Evolutionary conservation across 2,797 vertebrate genomes (phyloP), one percentile per base, ranked within the genome.

Genomic region (Oreonectes daqikongensis): DNA sequence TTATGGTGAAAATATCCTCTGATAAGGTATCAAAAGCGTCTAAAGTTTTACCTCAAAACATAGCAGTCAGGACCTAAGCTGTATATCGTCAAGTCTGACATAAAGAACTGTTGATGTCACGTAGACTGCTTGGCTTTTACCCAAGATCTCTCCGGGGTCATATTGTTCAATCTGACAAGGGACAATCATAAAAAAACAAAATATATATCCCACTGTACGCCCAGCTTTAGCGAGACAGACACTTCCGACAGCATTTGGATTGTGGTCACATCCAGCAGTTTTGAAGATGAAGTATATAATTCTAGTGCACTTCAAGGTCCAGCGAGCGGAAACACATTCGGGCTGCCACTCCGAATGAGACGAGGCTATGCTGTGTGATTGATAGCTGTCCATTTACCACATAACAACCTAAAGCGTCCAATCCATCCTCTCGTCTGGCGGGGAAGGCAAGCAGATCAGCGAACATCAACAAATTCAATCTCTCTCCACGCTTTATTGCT

Each of bases 341-440:
- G 61, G 44, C 71, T 70, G 77, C 50, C 70, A 73, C 18, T 80
- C 75, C 53, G 18, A 18, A 57, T 77, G 69, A 79, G 40, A 52
- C 6, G 40, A 20, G 32, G 35, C 55, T 68, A 15, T 75, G 80
- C 40, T 4, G 3, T 65, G 64, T 82, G 80, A 84, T 73, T 78
- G 83, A 82, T 78, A 72, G 69, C 60, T 22, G 69, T 69, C 68
- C 59, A 76, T 80, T 78, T 52, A 69, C 14, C 69, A 65, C 30
- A 69, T 71, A 48, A 80, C 64, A 20, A 46, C 24, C 17, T 35
- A 30, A 59, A 65, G 52, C 32, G 28, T 35, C 38, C 75, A 57
- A 78, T 78, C 69, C 65, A 80, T 82, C 75, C 69, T 80, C 64
- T 11, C 32, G 30, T 38, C 48, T 17, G 63, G 35, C 67, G 50